A percentile compares a stretch with the other conserved stretches of the same genome.
phyloP scores from a whole-genome alignment of 2,113 vertebrate species.

The Ciconia maguari region DNA sequence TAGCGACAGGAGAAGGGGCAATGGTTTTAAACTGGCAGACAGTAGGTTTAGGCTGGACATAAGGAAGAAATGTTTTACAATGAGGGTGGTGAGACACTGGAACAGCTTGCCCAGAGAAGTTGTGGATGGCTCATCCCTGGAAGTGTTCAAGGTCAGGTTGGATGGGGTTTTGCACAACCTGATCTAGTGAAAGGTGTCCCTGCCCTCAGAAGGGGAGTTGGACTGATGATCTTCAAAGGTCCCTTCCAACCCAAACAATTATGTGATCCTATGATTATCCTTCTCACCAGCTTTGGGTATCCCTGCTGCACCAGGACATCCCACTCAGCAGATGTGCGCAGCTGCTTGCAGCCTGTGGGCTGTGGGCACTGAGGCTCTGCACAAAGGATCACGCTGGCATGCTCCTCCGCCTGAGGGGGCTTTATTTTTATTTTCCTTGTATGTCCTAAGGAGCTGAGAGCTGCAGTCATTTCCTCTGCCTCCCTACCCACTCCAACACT shows the following conservation, averaged over 20 bases:
- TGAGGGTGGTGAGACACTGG: neutral
- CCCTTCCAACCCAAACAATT: neutral
- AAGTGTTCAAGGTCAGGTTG: neutral
- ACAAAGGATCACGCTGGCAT: neutral
- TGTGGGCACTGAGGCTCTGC: neutral
- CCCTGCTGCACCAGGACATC: neutral
- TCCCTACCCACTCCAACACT: neutral
- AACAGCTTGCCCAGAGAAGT: neutral
- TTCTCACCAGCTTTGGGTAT: neutral
- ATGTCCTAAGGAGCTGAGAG: neutral
- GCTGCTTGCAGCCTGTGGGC: neutral
- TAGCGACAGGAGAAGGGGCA: neutral
- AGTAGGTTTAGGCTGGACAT: neutral
- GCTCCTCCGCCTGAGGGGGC: rapidly evolving
- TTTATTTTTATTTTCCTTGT: neutral
- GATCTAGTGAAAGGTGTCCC: neutral
- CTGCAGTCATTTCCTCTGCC: neutral
- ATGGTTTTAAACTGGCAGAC: neutral
- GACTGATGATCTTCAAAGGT: neutral
- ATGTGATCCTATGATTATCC: neutral
- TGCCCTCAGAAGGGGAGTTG: neutral
- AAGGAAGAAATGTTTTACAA: neutral
- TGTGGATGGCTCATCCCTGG: neutral
- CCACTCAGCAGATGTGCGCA: neutral
- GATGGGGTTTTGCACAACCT: neutral